Base-by-base conservation (phyloP, 2,113 vertebrate genomes). In the Fregata magnificens region DNA sequence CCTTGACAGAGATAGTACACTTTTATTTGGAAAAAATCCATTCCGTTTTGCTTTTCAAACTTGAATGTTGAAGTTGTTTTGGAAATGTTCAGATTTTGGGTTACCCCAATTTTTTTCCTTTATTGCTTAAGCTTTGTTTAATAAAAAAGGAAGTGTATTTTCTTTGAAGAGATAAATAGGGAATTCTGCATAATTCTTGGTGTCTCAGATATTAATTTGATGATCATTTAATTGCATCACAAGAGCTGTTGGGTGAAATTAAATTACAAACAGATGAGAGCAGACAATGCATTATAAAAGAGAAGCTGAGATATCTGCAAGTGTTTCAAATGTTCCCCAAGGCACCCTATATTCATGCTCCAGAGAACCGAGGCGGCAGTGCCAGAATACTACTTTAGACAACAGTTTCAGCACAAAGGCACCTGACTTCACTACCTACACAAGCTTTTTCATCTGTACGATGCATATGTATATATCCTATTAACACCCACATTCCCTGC, bases 251-350 rank as follows among this genome's bases (percentile, higher is more conserved):
- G 56, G 70, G 17, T 87, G 62, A 89, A 85, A 91, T 93, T 73
- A 91, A 93, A 90, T 96, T 95, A 59, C 29, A 87, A 89, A 91
- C 76, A 86, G 86, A 73, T 85, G 91, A 94, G 62, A 91, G 31
- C 32, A 58, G 94, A n/a, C 59, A 86, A 34, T 40, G 21, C 34
- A 44, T 66, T 79, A 50, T 56, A 58, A 61, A 86, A 85, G 84
- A 82, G 45, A 74, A 91, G 40, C 89, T 89, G 61, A 94, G 74
- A 7, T 87, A 45, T 87, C 62, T 89, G 65, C 61, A 83, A 81
- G 42, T 65, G 40, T 90, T 87, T 82, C 62, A 89, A 11, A 78
- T 76, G 32, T 62, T 87, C 66, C 91, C 81, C 40, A 76, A 79
- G 89, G 70, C 65, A 76, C 58, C 66, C 66, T 73, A 28, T 32